phyloP scores from a whole-genome alignment of 2,113 vertebrate genomes.

The Choloepus hoffmanni region DNA sequence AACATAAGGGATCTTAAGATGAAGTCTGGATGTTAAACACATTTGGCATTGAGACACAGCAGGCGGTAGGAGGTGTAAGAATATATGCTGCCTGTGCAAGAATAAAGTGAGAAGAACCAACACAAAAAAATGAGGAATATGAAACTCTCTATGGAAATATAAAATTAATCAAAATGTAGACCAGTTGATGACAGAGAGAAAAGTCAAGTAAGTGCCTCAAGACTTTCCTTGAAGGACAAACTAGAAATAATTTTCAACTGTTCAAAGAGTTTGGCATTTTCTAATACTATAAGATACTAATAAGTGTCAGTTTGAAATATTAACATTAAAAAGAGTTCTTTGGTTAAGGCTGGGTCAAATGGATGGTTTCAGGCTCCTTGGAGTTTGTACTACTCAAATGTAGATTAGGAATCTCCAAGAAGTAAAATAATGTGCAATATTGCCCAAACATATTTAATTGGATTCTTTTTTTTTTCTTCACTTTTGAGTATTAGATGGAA shows the following conservation, averaged over 20 bases:
- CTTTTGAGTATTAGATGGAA: not conserved
- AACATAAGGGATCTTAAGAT: constrained; percentile 65
- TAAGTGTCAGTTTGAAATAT: not conserved
- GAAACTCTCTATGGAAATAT: constrained; percentile 65
- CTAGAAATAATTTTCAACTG: constrained; percentile 6
- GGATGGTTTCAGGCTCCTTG: not conserved
- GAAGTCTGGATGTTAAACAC: constrained; percentile 61
- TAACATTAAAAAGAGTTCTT: not conserved
- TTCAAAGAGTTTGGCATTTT: not conserved
- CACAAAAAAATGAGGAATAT: not conserved
- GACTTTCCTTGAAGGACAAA: constrained; percentile 55
- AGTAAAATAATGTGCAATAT: not conserved
- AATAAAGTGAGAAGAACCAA: constrained; percentile 65
- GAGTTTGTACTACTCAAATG: not conserved
- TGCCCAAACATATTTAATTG: not conserved
- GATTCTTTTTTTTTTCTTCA: not conserved
- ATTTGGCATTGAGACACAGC: constrained; percentile 69
- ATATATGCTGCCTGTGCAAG: constrained; percentile 24
- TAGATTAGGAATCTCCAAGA: not conserved
- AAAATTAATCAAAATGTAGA: constrained; percentile 75
- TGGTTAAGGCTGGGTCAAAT: not conserved
- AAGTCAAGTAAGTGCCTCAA: constrained; percentile 52
- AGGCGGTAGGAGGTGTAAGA: constrained; percentile 76
- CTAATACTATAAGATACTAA: not conserved
- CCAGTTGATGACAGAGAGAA: constrained; percentile 62